phyloP scores from a whole-genome alignment of 1,140 invertebrate species.

The Macrotrachela quadricornifera region DNA sequence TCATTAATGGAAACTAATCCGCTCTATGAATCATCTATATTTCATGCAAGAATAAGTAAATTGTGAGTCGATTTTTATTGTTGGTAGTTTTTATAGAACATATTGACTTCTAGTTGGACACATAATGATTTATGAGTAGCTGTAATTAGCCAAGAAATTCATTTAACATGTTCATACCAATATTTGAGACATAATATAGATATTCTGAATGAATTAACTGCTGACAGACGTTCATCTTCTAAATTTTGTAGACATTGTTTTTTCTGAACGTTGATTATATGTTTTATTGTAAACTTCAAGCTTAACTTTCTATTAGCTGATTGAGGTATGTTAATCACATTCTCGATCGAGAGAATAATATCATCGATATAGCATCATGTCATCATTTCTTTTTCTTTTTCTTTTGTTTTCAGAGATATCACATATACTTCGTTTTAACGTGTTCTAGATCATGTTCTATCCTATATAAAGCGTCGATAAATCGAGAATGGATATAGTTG shows the following conservation, averaged over 20 bases:
- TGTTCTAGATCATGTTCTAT: too few relatives aligned
- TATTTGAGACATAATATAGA: constrained; percentile 55
- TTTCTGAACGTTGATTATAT: not conserved
- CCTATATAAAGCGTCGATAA: too few relatives aligned
- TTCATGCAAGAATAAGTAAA: constrained; percentile 86
- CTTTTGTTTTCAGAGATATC: too few relatives aligned
- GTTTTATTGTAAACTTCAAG: constrained; percentile 36
- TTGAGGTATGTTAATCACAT: too few relatives aligned
- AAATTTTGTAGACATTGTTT: constrained; percentile 21
- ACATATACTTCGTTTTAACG: too few relatives aligned
- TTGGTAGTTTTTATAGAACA: not conserved
- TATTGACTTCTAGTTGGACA: constrained; percentile 26
- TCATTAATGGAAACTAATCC: constrained; percentile 88
- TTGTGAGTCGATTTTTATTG: constrained; percentile 40
- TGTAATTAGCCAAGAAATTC: constrained; percentile 65
- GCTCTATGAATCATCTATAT: constrained; percentile 81
- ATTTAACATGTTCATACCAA: constrained; percentile 79
- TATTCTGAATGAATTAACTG: constrained; percentile 48
- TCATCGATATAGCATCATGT: too few relatives aligned
- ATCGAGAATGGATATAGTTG: too few relatives aligned
- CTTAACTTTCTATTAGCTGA: too few relatives aligned
- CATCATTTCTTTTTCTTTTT: too few relatives aligned
- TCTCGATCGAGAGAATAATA: too few relatives aligned
- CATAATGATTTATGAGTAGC: constrained; percentile 37
- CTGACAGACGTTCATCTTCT: constrained; percentile 50